A percentile compares a stretch with the other conserved stretches of the same genome.
These are phyloP conservation scores for Caenorhabditis uteleia DNA, from an alignment of 2,888 invertebrate genomes.

Conservation along the genomic window DNA sequence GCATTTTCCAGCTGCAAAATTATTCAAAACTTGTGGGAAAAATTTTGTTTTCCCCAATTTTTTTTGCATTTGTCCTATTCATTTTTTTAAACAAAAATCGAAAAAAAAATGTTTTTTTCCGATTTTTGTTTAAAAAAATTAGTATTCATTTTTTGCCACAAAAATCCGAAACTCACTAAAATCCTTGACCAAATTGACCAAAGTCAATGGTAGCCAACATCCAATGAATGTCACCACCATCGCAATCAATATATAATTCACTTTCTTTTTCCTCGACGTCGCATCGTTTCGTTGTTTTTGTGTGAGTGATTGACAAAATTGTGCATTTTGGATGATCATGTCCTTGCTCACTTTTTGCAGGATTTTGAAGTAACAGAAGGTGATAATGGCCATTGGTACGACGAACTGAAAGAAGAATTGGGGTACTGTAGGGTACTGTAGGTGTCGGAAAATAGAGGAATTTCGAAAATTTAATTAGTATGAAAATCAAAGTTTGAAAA, in stretches of 20 bases:
- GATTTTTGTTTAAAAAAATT: neutral
- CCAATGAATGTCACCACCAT: slow-evolving; percentile 78
- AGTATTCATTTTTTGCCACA: neutral
- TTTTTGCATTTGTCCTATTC: too few relatives aligned
- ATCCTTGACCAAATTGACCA: slow-evolving; percentile 66
- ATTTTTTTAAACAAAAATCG: neutral
- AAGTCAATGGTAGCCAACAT: slow-evolving; percentile 68
- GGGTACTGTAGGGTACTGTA: too few relatives aligned
- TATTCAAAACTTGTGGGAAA: too few relatives aligned
- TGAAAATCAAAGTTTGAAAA: too few relatives aligned
- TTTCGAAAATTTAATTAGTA: too few relatives aligned
- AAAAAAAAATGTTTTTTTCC: neutral
- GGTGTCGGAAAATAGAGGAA: too few relatives aligned
- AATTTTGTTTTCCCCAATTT: too few relatives aligned
- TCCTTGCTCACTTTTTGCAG: slow-evolving; percentile 65
- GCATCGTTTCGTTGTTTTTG: slow-evolving; percentile 66
- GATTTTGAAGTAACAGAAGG: slow-evolving; percentile 68
- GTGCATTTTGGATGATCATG: slow-evolving; percentile 67
- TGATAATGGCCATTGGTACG: slow-evolving; percentile 67
- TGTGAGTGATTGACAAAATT: slow-evolving; percentile 64
- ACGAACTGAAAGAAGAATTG: slow-evolving; percentile 62
- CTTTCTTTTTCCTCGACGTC: slow-evolving; percentile 57
- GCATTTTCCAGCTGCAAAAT: too few relatives aligned
- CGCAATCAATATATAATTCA: slow-evolving; percentile 72
- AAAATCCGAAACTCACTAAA: slow-evolving; percentile 53